A percentile compares a stretch with the other conserved stretches of the same genome.
These are phyloP conservation scores for Tinea trinotella DNA, from an alignment of 2,888 invertebrate species.

Conservation along the genomic window DNA sequence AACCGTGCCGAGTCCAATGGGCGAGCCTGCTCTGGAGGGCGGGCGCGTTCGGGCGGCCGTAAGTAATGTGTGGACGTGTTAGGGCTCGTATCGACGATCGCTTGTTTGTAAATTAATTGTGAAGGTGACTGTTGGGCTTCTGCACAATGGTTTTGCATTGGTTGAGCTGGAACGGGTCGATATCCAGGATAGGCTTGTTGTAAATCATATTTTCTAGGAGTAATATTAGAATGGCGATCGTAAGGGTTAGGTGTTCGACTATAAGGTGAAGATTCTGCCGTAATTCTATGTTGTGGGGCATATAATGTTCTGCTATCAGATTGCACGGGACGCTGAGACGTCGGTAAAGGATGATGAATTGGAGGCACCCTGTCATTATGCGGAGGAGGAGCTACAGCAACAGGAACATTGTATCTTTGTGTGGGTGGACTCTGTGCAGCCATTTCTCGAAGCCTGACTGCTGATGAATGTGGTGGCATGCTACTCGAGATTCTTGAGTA, in stretches of 20 bases:
- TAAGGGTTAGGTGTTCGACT: slow-evolving; percentile 43
- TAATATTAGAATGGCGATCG: slow-evolving; percentile 40
- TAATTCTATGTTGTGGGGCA: slow-evolving; percentile 39
- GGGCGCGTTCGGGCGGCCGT: slow-evolving; percentile 44
- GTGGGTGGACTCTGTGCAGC: slow-evolving; percentile 44
- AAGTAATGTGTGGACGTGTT: slow-evolving; percentile 44
- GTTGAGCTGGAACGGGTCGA: slow-evolving; percentile 41
- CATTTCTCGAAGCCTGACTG: slow-evolving; percentile 47
- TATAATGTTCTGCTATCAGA: slow-evolving; percentile 37
- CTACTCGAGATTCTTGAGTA: slow-evolving; percentile 52
- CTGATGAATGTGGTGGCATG: slow-evolving; percentile 51
- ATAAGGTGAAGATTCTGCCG: slow-evolving; percentile 44
- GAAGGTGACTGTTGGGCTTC: slow-evolving; percentile 41
- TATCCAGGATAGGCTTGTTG: slow-evolving; percentile 62
- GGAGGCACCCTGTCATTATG: slow-evolving; percentile 64
- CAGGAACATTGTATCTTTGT: slow-evolving; percentile 45
- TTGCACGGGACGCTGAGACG: slow-evolving; percentile 36
- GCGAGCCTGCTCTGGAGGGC: slow-evolving; percentile 41
- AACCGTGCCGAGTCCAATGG: slow-evolving; percentile 42
- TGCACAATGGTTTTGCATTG: slow-evolving; percentile 47
- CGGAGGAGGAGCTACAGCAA: slow-evolving; percentile 48
- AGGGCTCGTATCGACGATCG: slow-evolving; percentile 29
- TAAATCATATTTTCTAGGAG: slow-evolving; percentile 56
- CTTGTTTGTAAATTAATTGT: slow-evolving; percentile 23
- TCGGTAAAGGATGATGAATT: slow-evolving; percentile 47